phyloP scores from a whole-genome alignment of 1,140 invertebrate species.

The Pinna nobilis region DNA sequence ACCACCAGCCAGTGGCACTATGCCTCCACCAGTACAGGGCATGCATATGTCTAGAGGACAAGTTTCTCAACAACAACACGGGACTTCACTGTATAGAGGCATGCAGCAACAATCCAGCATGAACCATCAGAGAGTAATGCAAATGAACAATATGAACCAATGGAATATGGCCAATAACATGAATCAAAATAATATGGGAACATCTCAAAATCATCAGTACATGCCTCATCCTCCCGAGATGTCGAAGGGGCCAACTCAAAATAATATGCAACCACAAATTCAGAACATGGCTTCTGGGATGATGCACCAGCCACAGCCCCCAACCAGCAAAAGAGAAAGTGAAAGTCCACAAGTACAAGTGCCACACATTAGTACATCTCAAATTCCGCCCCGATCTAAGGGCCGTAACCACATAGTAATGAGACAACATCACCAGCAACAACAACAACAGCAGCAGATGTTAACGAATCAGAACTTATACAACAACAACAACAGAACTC shows the following conservation, averaged over 20 bases:
- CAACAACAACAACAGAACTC: slow-evolving; percentile 24
- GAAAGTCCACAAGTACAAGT: slow-evolving; percentile 72
- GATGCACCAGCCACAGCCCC: slow-evolving; percentile 37
- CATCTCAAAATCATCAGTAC: slow-evolving; percentile 60
- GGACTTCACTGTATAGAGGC: slow-evolving; percentile 5
- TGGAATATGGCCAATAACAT: slow-evolving; percentile 57
- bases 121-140: slow-evolving; percentile 17
- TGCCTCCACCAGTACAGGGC: neutral
- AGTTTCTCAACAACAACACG: neutral
- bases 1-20: neutral
- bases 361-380: slow-evolving; percentile 72
- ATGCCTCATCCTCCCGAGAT: slow-evolving; percentile 53
- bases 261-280: slow-evolving; percentile 13
- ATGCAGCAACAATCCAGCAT: slow-evolving; percentile 9
- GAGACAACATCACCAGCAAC: slow-evolving; percentile 47
- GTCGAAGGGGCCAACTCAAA: slow-evolving; percentile 24
- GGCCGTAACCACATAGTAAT: slow-evolving; percentile 56
- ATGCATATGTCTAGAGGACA: slow-evolving; percentile 1
- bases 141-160: slow-evolving; percentile 61
- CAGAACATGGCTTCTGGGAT: neutral
- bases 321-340: slow-evolving; percentile 58
- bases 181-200: slow-evolving; percentile 42
- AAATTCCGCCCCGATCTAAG: slow-evolving; percentile 71
- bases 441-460: slow-evolving; percentile 42
- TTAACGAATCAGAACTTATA: slow-evolving; percentile 18